These are phyloP conservation scores for Torymus aiolomorphi DNA, from an alignment of 2,888 invertebrate genomes.

Conservation along the genomic window DNA sequence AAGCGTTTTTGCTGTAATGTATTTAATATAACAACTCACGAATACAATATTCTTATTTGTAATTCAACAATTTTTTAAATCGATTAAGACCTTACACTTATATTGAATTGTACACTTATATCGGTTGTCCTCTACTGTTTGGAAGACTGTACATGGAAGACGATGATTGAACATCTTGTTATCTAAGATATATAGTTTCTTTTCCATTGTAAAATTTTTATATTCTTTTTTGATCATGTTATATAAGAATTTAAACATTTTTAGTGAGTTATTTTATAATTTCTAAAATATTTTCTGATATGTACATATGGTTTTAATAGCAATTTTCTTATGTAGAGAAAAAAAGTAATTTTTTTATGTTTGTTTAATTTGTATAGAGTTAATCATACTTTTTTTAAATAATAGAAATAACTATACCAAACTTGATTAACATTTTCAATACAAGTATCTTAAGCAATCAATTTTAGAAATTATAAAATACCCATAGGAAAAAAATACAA, in stretches of 20 bases:
- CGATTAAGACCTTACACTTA: slow-evolving; percentile 58
- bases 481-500: slow-evolving; percentile 9
- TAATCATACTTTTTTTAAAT: no score
- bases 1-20: slow-evolving; percentile 67
- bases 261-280: slow-evolving; percentile 12
- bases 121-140: slow-evolving; percentile 45
- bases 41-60: slow-evolving; percentile 70
- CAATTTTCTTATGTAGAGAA: not conserved
- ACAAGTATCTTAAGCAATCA: no score
- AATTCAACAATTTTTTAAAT: slow-evolving; percentile 61
- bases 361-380: not conserved
- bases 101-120: slow-evolving; percentile 23
- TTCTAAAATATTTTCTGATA: not conserved
- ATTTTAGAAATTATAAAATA: slow-evolving; percentile 23
- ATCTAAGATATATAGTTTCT: slow-evolving; percentile 30
- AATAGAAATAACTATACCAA: not conserved
- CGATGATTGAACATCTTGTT: slow-evolving; percentile 51
- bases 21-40: slow-evolving; percentile 68
- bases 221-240: not conserved
- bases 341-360: not conserved
- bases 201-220: slow-evolving; percentile 13
- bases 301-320: no score
- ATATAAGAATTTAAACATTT: slow-evolving; percentile 8
- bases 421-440: no score
- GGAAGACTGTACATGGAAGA: slow-evolving; percentile 67